Conservation (phyloP, 37 sponge, comb jelly and placozoan genomes). For the Mnemiopsis leidyi region DNA sequence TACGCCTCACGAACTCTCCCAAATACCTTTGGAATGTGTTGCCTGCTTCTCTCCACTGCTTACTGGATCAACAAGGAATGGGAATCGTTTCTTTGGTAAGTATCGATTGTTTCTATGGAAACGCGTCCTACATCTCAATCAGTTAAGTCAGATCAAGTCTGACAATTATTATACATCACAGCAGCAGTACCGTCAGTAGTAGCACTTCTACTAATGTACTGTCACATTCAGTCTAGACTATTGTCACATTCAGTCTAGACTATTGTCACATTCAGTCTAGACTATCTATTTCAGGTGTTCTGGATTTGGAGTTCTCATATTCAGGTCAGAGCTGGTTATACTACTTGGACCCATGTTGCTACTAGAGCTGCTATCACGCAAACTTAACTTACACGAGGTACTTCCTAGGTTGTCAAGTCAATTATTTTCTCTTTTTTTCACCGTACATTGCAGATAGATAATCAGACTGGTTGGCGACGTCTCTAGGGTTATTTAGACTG, state of each 20-base stretch:
- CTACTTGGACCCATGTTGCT: conserved; percentile 79
- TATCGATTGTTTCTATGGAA: not conserved
- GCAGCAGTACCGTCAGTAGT: too few relatives aligned
- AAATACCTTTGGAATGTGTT: conserved; percentile 93
- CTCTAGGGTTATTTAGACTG: too few relatives aligned
- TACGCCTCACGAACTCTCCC: conserved; percentile 95
- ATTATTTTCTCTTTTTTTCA: too few relatives aligned
- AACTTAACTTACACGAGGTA: conserved; percentile 60
- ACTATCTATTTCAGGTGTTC: conserved; percentile 78
- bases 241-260: too few relatives aligned
- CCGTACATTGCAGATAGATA: too few relatives aligned
- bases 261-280: too few relatives aligned
- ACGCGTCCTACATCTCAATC: not conserved
- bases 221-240: too few relatives aligned
- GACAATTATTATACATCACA: too few relatives aligned
- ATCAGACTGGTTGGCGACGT: too few relatives aligned
- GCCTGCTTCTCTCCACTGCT: conserved; percentile 72
- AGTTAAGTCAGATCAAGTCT: too few relatives aligned
- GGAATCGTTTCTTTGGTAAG: conserved; percentile 49
- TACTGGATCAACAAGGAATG: conserved; percentile 70
- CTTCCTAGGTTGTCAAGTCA: too few relatives aligned
- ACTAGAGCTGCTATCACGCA: conserved; percentile 68
- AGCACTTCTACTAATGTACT: too few relatives aligned
- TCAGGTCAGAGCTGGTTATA: conserved; percentile 79
- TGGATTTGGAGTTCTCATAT: conserved; percentile 79